Conservation (phyloP, 2,797 vertebrate genomes). For the Chelonia mydas region DNA sequence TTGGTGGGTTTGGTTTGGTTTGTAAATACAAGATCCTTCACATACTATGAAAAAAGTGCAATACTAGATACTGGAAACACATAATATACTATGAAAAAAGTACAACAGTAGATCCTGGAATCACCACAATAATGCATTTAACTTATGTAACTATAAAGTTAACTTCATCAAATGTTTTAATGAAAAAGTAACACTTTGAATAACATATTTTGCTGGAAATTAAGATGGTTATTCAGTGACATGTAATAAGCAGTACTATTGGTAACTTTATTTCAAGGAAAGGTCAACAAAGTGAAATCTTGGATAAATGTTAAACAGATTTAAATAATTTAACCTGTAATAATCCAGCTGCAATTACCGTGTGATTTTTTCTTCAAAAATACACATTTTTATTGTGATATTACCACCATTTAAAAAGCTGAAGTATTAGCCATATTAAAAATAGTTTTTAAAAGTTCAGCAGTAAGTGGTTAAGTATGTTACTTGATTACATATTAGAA, state of each 20-base stretch:
- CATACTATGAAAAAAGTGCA: not conserved
- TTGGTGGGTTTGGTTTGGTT: not conserved
- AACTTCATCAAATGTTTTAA: not conserved
- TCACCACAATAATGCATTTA: not conserved
- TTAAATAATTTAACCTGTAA: not conserved
- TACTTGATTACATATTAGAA: not conserved
- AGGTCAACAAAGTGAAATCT: not conserved
- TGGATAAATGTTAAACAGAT: not conserved
- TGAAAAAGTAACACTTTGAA: not conserved
- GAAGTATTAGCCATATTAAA: not conserved
- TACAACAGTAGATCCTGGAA: not conserved
- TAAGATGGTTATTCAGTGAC: not conserved
- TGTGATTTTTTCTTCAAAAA: not conserved
- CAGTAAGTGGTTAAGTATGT: not conserved
- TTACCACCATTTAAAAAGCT: not conserved
- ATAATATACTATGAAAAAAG: not conserved
- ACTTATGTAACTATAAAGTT: not conserved
- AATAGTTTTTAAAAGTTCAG: not conserved
- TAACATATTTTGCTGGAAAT: not conserved
- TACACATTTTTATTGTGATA: not conserved
- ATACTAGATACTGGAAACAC: not conserved
- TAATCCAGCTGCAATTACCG: not conserved
- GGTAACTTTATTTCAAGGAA: not conserved
- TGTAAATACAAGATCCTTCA: not conserved
- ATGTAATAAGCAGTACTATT: not conserved